Base-by-base conservation (phyloP, 1,140 invertebrate genomes). In the Sycophaga agraensis region DNA sequence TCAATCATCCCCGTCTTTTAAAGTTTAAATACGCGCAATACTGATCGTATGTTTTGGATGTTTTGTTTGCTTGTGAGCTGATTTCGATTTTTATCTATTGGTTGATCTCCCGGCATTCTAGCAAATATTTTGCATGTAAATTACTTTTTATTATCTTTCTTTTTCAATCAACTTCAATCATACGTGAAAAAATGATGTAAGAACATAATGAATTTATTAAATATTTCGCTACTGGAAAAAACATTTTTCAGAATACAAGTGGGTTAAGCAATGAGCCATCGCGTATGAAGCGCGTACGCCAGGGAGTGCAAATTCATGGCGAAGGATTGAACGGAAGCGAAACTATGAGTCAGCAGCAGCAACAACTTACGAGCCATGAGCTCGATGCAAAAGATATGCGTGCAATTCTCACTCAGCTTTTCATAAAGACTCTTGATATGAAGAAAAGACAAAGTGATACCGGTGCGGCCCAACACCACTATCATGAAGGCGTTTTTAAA, bases 361-460 rank as follows among this genome's bases (percentile, higher is more conserved):
- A 72, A 42, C 54, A 75, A 58, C 40, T 66, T 39, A 70, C 49
- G 19, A 75, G 73, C 14, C 76, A 82, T 51, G 74, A 82, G 3
- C 69, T 81, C 1, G 82, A 83, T 62, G 70, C 79, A 12, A 76
- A 77, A 43, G 59, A 76, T 4, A 73, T 84, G 75, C 73, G 78
- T 40, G 62, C 69, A 16, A 78, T 83, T 26, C 66, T 78, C 0
- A 70, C 69, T 1, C 68, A 72, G 7, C 57, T 77, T 0, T 72
- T 73, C 22, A 66, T 49, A 0, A 75, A 74, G 48, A 73, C 69
- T 0, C 40, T 70, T 0, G 67, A 68, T 8, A 75, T 68, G 42
- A 77, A 74, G 42, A 71, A 69, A 7, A 69, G 69, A 9, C 73
- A 74, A n/a, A 73, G 70, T 22, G 68, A 75, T 4, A 67, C 68